Evolutionary conservation across 2,888 invertebrate species (phyloP).

Genomic region (Heliconius ismenius): DNA sequence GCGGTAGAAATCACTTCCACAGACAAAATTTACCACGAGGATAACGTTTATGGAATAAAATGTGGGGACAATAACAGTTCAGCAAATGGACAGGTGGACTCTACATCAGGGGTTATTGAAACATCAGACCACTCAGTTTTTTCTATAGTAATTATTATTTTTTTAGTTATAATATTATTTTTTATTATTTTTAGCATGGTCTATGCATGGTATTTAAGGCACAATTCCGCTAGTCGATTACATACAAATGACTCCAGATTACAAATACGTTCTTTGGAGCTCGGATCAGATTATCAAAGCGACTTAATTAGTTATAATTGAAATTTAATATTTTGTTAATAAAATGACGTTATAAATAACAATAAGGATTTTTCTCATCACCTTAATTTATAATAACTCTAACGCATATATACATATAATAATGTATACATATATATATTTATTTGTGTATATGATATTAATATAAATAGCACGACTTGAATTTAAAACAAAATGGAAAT

Average conservation of each 20-base stretch:
- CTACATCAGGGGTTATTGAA: slow-evolving; percentile 23
- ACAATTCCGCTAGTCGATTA: slow-evolving; percentile 34
- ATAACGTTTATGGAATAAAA: slow-evolving; percentile 72
- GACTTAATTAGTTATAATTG: slow-evolving; percentile 48
- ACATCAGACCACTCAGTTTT: slow-evolving; percentile 40
- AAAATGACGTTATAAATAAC: background rate
- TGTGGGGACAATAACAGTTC: slow-evolving; percentile 58
- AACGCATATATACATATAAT: background rate
- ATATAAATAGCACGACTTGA: too few species aligned
- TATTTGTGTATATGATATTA: too few species aligned
- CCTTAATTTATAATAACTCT: background rate
- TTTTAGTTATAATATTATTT: slow-evolving; percentile 50
- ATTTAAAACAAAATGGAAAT: too few species aligned
- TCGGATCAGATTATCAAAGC: slow-evolving; percentile 55
- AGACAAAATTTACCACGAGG: slow-evolving; percentile 70
- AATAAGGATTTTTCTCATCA: background rate
- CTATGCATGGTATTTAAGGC: slow-evolving; percentile 39
- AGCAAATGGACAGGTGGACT: slow-evolving; percentile 29
- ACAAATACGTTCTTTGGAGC: slow-evolving; percentile 55
- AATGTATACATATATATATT: too few species aligned
- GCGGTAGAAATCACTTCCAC: slow-evolving; percentile 66
- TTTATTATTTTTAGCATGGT: slow-evolving; percentile 44
- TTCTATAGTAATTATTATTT: slow-evolving; percentile 48
- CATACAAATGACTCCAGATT: slow-evolving; percentile 50
- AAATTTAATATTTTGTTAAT: slow-evolving; percentile 4